Percentiles rank a stretch among this genome's conserved stretches.
These are phyloP conservation scores for Aegotheles bennettii DNA, from an alignment of 2,113 vertebrate genomes.

Conservation along the genomic window DNA sequence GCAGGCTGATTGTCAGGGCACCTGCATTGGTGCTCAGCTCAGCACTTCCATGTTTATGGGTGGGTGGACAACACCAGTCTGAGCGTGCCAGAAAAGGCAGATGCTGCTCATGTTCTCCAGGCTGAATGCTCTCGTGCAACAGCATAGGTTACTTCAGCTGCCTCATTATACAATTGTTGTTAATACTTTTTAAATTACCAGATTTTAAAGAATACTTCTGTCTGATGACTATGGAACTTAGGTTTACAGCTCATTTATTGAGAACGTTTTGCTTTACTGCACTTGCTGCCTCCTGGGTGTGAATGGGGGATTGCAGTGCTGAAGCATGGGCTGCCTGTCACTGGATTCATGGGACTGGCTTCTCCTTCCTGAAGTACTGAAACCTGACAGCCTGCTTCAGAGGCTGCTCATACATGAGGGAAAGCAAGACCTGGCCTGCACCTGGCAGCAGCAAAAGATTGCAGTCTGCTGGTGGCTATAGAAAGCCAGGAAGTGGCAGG, in stretches of 20 bases:
- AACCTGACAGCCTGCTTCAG: background rate
- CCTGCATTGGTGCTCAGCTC: background rate
- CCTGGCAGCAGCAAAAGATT: background rate
- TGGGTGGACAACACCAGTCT: no score
- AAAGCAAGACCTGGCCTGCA: background rate
- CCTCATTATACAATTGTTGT: background rate
- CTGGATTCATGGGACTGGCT: background rate
- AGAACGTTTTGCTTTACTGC: background rate
- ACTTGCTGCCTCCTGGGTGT: background rate
- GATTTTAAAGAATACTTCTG: background rate
- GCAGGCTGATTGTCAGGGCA: fast-evolving
- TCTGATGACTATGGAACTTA: background rate
- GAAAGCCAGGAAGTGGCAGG: background rate
- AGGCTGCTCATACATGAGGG: fast-evolving
- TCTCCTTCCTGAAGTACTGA: background rate
- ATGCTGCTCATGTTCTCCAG: background rate
- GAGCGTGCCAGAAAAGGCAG: no score
- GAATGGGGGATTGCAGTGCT: no score
- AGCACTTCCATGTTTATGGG: no score
- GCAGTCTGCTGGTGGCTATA: background rate
- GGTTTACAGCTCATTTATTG: background rate
- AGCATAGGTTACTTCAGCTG: background rate
- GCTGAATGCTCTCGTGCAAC: background rate
- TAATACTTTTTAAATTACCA: background rate
- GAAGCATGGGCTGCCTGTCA: background rate